Conservation (phyloP, 2,113 vertebrate species). For the Pomatostomus ruficeps region DNA sequence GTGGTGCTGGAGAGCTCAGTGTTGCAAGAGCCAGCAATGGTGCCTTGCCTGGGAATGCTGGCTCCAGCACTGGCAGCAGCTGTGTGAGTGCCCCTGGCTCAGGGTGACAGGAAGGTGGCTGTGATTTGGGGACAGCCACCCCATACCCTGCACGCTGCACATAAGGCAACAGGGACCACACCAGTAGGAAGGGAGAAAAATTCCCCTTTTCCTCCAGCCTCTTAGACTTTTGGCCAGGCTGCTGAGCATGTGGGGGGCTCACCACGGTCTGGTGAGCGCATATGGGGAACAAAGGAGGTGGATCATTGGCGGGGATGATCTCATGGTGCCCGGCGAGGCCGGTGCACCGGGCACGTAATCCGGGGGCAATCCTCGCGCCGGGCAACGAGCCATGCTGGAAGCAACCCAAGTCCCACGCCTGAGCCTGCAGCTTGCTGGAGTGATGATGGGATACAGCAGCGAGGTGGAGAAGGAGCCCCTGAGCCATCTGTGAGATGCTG, state of each 20-base stretch:
- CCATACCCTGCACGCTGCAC: rapidly evolving
- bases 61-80: neutral
- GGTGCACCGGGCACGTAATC: neutral
- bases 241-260: neutral
- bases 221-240: neutral
- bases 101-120: neutral
- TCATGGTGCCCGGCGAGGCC: neutral
- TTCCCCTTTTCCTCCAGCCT: neutral
- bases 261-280: neutral
- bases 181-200: neutral
- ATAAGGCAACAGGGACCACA: rapidly evolving
- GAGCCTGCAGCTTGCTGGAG: neutral
- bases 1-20: neutral
- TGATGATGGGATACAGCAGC: neutral
- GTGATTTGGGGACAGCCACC: neutral
- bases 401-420: neutral
- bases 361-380: neutral
- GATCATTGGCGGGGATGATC: neutral
- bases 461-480: neutral
- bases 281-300: neutral
- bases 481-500: neutral
- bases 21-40: neutral
- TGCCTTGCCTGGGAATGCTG: no score
- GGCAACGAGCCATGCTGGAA: neutral
- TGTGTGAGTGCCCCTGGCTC: neutral